Evolutionary conservation across 2,888 invertebrate genomes (phyloP).

Genomic region (Athalia circularis): DNA sequence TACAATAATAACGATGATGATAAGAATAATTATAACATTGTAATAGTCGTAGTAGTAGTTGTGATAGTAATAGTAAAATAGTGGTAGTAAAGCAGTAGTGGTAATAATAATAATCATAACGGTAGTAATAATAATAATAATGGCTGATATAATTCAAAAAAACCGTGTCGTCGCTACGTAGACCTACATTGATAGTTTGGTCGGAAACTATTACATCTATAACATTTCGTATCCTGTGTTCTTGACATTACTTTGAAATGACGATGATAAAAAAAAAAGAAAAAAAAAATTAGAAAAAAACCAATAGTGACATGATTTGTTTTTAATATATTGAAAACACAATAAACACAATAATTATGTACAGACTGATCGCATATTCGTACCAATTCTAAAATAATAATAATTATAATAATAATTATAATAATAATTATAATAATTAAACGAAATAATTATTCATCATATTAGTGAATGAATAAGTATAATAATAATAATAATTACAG

Average conservation of each 20-base stretch:
- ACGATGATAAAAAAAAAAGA: no score
- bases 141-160: not conserved
- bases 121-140: not conserved
- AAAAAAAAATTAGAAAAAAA: constrained; percentile 21
- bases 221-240: not conserved
- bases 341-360: constrained; percentile 63
- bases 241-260: not conserved
- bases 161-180: constrained; percentile 13
- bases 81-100: not conserved
- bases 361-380: constrained; percentile 60
- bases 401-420: constrained; percentile 52
- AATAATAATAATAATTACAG: constrained; percentile 30
- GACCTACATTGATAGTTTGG: not conserved
- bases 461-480: constrained; percentile 41
- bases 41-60: not conserved
- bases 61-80: not conserved
- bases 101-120: not conserved
- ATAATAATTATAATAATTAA: constrained; percentile 50
- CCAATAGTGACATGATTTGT: constrained; percentile 23
- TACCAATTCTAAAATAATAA: constrained; percentile 58
- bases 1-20: not conserved
- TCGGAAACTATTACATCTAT: not conserved
- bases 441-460: constrained; percentile 51
- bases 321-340: constrained; percentile 57
- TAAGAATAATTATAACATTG: no score